These are phyloP conservation scores for Ochlodes sylvanus DNA, from an alignment of 2,888 invertebrate species.

Conservation along the genomic window DNA sequence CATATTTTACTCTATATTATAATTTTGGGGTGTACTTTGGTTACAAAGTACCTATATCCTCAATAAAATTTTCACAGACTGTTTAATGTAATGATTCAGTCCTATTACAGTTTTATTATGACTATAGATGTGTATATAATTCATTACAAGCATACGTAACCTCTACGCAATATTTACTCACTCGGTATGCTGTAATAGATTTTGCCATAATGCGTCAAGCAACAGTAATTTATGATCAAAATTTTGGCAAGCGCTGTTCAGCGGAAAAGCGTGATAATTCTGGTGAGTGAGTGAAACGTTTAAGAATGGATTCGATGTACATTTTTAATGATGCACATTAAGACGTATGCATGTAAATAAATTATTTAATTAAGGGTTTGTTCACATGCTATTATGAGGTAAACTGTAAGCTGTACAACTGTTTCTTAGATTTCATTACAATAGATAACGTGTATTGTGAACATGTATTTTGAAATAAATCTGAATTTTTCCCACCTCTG, in stretches of 20 bases:
- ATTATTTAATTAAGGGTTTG: neutral
- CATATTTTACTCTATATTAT: too few species aligned
- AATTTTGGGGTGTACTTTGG: too few species aligned
- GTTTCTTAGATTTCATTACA: too few species aligned
- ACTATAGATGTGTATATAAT: neutral
- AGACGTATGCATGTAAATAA: neutral
- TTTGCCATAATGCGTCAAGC: slow-evolving; percentile 79
- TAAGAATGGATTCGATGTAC: slow-evolving; percentile 49
- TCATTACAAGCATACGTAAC: slow-evolving; percentile 16
- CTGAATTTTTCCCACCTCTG: too few species aligned
- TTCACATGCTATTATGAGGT: too few species aligned
- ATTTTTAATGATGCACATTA: slow-evolving; percentile 47
- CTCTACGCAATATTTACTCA: slow-evolving; percentile 29
- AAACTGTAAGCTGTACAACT: too few species aligned
- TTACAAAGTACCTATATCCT: too few species aligned
- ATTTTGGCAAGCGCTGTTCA: slow-evolving; percentile 73
- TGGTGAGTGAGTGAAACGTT: slow-evolving; percentile 42
- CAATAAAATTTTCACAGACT: too few species aligned
- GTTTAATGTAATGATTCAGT: too few species aligned
- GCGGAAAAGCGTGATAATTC: slow-evolving; percentile 72
- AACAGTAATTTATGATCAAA: slow-evolving; percentile 74
- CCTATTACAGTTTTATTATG: too few species aligned
- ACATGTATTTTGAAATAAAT: too few species aligned
- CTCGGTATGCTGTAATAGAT: slow-evolving; percentile 63
- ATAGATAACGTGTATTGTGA: too few species aligned